Percentiles rank a stretch among this genome's conserved stretches.
phyloP scores from a whole-genome alignment of 2,113 vertebrate species.

The Sander lucioperca region DNA sequence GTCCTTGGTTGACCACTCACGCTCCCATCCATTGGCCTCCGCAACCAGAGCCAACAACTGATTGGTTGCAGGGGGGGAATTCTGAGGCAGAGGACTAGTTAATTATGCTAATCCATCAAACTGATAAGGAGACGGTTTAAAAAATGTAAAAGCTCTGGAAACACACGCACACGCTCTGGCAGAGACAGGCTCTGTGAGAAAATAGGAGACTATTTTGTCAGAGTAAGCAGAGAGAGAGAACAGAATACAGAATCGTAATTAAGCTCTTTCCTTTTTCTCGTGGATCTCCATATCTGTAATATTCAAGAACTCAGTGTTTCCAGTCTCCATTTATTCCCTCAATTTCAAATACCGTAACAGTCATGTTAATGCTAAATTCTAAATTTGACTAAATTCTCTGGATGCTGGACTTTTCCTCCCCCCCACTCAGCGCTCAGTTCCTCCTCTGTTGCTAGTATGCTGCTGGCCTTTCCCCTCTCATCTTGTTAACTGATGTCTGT shows the following conservation, averaged over 20 bases:
- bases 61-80: slow-evolving; percentile 44
- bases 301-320: neutral
- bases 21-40: slow-evolving; percentile 20
- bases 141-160: slow-evolving; percentile 56
- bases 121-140: slow-evolving; percentile 65
- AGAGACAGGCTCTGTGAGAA: slow-evolving; percentile 34
- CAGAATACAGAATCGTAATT: slow-evolving; percentile 35
- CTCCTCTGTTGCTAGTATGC: slow-evolving; percentile 60
- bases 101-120: slow-evolving; percentile 80
- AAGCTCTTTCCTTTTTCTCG: slow-evolving; percentile 13
- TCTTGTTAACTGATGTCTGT: slow-evolving; percentile 76
- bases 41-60: slow-evolving; percentile 20
- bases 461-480: slow-evolving; percentile 75
- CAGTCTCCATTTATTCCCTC: neutral
- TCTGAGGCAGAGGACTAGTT: slow-evolving; percentile 60
- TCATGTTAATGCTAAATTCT: neutral
- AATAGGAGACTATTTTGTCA: slow-evolving; percentile 26
- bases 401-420: slow-evolving; percentile 31
- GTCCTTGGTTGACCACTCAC: slow-evolving; percentile 33
- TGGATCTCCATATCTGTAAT: slow-evolving; percentile 19
- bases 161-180: slow-evolving; percentile 18
- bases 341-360: neutral
- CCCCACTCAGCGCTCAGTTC: slow-evolving; percentile 50
- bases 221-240: neutral
- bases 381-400: slow-evolving; percentile 30